A percentile compares a stretch with the other conserved stretches of the same genome.
phyloP scores from a whole-genome alignment of 2,888 invertebrate species.

The Andrena haemorrhoa region DNA sequence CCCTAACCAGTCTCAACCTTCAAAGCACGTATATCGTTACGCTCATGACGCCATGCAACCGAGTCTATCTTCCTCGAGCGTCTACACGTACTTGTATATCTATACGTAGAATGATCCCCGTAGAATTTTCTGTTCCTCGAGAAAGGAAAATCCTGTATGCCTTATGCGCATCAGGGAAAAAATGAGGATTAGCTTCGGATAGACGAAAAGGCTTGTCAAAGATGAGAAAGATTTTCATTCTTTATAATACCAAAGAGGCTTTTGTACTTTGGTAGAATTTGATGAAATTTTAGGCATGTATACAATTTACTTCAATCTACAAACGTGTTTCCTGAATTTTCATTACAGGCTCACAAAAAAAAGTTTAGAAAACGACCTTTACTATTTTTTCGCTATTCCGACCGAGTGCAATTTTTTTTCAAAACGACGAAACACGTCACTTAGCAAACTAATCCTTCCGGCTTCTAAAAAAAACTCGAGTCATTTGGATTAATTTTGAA shows the following conservation, averaged over 20 bases:
- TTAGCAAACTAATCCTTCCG: too few relatives aligned
- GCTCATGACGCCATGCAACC: conserved; percentile 72
- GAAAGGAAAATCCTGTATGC: conserved; percentile 42
- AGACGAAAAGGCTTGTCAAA: conserved; percentile 7
- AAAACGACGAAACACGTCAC: too few relatives aligned
- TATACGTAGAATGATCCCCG: conserved; percentile 35
- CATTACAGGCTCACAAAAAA: too few relatives aligned
- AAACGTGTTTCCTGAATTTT: too few relatives aligned
- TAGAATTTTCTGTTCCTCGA: conserved; percentile 49
- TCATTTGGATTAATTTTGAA: too few relatives aligned
- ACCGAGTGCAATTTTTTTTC: too few relatives aligned
- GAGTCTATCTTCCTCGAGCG: conserved; percentile 67
- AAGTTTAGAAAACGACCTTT: too few relatives aligned
- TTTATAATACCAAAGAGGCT: not conserved
- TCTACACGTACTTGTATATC: conserved; percentile 52
- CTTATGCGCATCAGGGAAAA: conserved; percentile 11
- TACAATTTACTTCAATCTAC: too few relatives aligned
- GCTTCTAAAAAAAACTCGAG: too few relatives aligned
- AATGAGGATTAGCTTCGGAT: conserved; percentile 22
- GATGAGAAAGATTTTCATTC: not conserved
- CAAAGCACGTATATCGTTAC: conserved; percentile 77
- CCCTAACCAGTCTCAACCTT: conserved; percentile 71
- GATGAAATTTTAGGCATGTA: too few relatives aligned
- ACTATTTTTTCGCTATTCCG: too few relatives aligned
- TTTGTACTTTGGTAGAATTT: not conserved